These are phyloP conservation scores for Ageneiosus marmoratus DNA, from an alignment of 2,113 vertebrate species.

Conservation along the genomic window DNA sequence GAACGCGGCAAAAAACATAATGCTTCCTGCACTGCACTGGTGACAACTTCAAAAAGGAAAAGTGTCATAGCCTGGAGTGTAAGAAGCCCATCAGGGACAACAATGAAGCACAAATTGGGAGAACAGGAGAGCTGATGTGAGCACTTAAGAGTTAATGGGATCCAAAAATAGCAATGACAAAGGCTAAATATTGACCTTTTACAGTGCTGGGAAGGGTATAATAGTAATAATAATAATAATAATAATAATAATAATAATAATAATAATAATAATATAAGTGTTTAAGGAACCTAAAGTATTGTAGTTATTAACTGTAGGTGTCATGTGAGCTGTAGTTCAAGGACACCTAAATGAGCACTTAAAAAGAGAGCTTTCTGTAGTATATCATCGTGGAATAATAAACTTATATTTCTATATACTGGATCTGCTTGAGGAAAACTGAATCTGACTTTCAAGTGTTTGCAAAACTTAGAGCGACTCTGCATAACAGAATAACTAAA, in stretches of 20 bases:
- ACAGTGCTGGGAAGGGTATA: not conserved
- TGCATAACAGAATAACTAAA: not conserved
- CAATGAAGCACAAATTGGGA: not conserved
- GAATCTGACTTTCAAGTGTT: not conserved
- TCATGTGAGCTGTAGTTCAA: not conserved
- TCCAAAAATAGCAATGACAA: not conserved
- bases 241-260: too few species aligned
- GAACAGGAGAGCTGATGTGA: not conserved
- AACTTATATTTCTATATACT: too few species aligned
- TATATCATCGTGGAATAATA: too few species aligned
- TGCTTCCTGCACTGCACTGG: too few species aligned
- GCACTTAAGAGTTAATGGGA: not conserved
- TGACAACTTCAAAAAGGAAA: not conserved
- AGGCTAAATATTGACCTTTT: not conserved
- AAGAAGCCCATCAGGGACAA: not conserved
- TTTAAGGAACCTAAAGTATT: not conserved
- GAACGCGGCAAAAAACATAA: too few species aligned
- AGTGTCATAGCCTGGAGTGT: not conserved
- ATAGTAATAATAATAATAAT: too few species aligned
- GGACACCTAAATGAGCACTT: not conserved
- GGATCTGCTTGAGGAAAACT: too few species aligned
- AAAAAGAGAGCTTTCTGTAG: not conserved
- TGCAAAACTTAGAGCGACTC: not conserved
- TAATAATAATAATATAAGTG: not conserved
- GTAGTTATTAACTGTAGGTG: not conserved